Percentiles rank a stretch among this genome's conserved stretches.
These are phyloP conservation scores for Seriola aureovittata DNA, from an alignment of 2,113 vertebrate species.

Conservation along the genomic window DNA sequence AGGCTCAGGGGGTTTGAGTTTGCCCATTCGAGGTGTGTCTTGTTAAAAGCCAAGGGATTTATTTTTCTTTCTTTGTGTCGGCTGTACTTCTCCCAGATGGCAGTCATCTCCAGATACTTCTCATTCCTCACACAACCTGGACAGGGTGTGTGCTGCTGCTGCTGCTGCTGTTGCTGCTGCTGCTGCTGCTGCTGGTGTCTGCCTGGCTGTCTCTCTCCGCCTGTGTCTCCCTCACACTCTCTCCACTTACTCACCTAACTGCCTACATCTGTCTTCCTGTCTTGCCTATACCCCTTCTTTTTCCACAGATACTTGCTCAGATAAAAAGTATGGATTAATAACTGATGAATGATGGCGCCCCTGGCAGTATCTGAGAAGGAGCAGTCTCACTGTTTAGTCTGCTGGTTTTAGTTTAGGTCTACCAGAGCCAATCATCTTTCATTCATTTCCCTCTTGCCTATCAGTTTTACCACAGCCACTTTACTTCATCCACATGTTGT, in stretches of 20 bases:
- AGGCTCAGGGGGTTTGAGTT: constrained; percentile 65
- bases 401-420: constrained; percentile 65
- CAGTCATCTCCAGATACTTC: constrained; percentile 84
- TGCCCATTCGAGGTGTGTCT: constrained; percentile 79
- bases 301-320: constrained; percentile 68
- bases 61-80: constrained; percentile 83
- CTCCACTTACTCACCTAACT: constrained; percentile 68
- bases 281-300: constrained; percentile 48
- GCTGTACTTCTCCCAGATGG: constrained; percentile 82
- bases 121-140: constrained; percentile 84
- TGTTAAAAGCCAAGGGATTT: constrained; percentile 77
- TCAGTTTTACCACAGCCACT: constrained; percentile 51
- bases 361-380: constrained; percentile 59
- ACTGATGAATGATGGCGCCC: constrained; percentile 66
- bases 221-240: constrained; percentile 56
- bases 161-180: constrained; percentile 48
- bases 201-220: constrained; percentile 53
- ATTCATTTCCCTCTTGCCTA: constrained; percentile 57
- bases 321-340: constrained; percentile 76
- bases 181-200: constrained; percentile 64
- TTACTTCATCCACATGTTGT: constrained; percentile 37
- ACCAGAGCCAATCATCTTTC: constrained; percentile 50
- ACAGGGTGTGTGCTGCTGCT: constrained; percentile 76
- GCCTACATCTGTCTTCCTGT: constrained; percentile 73
- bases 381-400: constrained; percentile 73